Base-by-base conservation (phyloP, 2,113 vertebrate species). In the Cynopterus brachyotis region DNA sequence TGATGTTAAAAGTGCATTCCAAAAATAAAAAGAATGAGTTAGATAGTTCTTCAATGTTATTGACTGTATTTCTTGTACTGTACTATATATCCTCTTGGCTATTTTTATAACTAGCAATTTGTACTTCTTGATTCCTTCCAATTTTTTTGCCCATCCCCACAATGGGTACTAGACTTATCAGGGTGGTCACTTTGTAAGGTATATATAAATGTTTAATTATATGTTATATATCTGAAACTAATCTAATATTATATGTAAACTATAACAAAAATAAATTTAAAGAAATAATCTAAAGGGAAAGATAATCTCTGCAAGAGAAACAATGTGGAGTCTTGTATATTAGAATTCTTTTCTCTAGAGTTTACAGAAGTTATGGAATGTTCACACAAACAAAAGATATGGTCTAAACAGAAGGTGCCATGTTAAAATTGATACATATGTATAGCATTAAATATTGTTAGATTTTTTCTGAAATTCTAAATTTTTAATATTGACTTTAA, bases 1-100 rank as follows among this genome's bases (percentile, higher is more conserved):
- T 66, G 57, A 24, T 94, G 59, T 87, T 93, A 69, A 60, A 95
- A 86, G 40, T 59, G 6, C 73, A 96, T 86, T 80, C 37, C 37
- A 79, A 62, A 87, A 76, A 11, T 93, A 91, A 86, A 93, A 86
- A 94, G 16, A 88, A 79, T 78, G 5, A 16, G 62, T 32, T 64
- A 32, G 11, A 32, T 64, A 64, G 30, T 62, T 30, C 5, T 62
- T 16, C 13, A 64, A 32, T 64, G n/a, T 64, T 6, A 59, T 24
- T 26, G 57, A 59, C 22, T 59, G 11, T 59, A 26, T 59, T 59
- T 26, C 24, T 10, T 59, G 28, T 13, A 6, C 30, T 64, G 30
- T 64, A 32, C 30, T 64, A 17, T 64, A 64, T 6, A n/a, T 64
- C 30, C 15, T 15, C 62, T n/a, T 64, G 15, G 2, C 24, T 64